Base-by-base conservation (phyloP, 2,113 vertebrate species). In the Chaenogobius annularis region DNA sequence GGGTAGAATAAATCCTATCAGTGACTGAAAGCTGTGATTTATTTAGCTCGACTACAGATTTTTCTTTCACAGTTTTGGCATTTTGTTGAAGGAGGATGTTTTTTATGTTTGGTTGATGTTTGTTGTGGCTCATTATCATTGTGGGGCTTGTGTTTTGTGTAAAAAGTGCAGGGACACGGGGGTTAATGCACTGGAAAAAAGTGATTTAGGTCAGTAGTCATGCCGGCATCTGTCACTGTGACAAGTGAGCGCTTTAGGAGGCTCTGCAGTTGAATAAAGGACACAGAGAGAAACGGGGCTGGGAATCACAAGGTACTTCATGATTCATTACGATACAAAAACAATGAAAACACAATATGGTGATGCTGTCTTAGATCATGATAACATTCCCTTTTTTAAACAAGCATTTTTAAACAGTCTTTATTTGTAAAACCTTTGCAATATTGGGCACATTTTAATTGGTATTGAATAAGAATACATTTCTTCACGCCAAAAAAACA, bases 181-280 rank as follows among this genome's bases (percentile, higher is more conserved):
- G 87, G 93, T 92, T 92, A 93, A 92, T 91, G 89, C 87, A 85
- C 80, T 88, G 89, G 87, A 91, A 91, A 92, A 90, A 84, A 91
- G 87, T 90, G 90, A 91, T 93, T 92, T 91, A 89, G 88, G 89
- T 91, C 91, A 92, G 85, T 71, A 87, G 78, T 82, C 19, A 81
- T 87, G 85, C 85, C 78, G 87, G 86, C 91, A 88, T 92, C 90
- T 89, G 89, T 92, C 89, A 87, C 84, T 68, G 37, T 88, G 88
- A 88, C 79, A 81, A 77, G 84, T 71, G 46, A 79, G 58, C n/a
- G 68, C 81, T 87, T 81, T 75, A 83, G 73, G 79, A 87, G 19
- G 78, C 71, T 59, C 72, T 46, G 17, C 47, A 6, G 50, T 70
- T 77, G 85, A 87, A 88, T 83, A 86, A 84, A 85, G 77, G 69